Base-by-base conservation (phyloP, 1,140 invertebrate genomes). In the Drosophila erecta region DNA sequence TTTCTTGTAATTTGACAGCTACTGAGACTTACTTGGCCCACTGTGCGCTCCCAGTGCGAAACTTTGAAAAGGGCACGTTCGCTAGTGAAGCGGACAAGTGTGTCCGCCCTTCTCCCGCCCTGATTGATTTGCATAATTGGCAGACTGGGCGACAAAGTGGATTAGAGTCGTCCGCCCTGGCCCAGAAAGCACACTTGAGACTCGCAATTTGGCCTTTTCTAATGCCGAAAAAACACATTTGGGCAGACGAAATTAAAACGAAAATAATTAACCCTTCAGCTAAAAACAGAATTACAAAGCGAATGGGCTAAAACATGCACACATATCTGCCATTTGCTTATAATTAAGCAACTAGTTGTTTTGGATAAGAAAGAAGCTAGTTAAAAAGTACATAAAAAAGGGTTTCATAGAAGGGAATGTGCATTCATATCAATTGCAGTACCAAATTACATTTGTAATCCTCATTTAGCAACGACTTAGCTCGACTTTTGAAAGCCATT, bases 101-200 rank as follows among this genome's bases (percentile, higher is more conserved):
- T 41, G 59, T 61, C 10, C 43, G 15, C 6, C 60, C 44, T n/a
- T 37, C 33, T 35, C 14, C 17, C 15, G 46, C 11, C 70, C 49
- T 74, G 70, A 79, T 74, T 79, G 77, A 79, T 79, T 79, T 79
- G 77, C 77, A 79, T 79, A 79, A 79, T 79, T 79, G 62, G 44
- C 69, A 79, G 77, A 69, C 76, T 71, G 40, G 75, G 51, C 59
- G 46, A 73, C 46, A 46, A 75, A 75, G 72, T 75, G 72, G 72
- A 74, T 74, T 75, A 56, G 41, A 64, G 55, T 44, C 60, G 40
- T n/a, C 55, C 30, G 30, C 30, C 38, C 54, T 33, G 35, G 47
- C 22, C 15, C 35, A 44, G 12, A 53, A 17, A 33, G 30, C 49
- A 49, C 55, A 71, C 44, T 56, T 30, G 11, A 56, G 14, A 47